These are phyloP conservation scores for Cotesia vestalis DNA, from an alignment of 1,140 invertebrate genomes.

Conservation along the genomic window DNA sequence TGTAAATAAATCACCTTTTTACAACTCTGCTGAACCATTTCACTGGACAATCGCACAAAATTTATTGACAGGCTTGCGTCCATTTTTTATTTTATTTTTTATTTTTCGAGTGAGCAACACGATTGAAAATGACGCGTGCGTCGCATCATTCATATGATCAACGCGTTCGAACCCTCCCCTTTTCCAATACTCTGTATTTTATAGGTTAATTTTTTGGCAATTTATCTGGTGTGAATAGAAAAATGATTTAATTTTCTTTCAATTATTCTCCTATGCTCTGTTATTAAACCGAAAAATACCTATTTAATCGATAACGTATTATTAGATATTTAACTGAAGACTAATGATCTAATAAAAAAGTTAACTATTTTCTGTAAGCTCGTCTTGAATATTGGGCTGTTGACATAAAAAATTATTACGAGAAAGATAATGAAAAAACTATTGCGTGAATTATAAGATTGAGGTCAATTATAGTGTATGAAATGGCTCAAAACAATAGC, in stretches of 20 bases:
- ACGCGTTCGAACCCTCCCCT: conserved; percentile 19
- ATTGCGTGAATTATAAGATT: conserved; percentile 48
- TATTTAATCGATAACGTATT: background rate
- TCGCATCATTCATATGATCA: conserved; percentile 32
- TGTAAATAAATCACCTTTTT: conserved; percentile 66
- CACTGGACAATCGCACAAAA: conserved; percentile 58
- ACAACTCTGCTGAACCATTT: conserved; percentile 53
- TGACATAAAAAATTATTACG: background rate
- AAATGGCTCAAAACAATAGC: conserved; percentile 56
- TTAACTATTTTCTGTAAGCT: too few species aligned
- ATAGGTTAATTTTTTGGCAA: conserved; percentile 17
- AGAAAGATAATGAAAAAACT: conserved; percentile 23
- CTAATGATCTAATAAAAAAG: too few species aligned
- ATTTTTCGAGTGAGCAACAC: conserved; percentile 7
- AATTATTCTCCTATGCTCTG: background rate
- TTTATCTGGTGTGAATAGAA: conserved; percentile 1
- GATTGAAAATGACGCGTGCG: conserved; percentile 40
- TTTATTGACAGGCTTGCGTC: conserved; percentile 61
- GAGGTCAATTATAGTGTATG: conserved; percentile 53
- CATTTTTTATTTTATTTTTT: conserved; percentile 27
- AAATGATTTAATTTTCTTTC: conserved; percentile 9
- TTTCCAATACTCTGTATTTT: conserved; percentile 14
- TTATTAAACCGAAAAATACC: background rate
- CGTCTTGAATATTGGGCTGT: too few species aligned
- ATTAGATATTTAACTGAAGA: background rate